A percentile compares a stretch with the other conserved stretches of the same genome.
These are phyloP conservation scores for Myrmecobius fasciatus DNA, from an alignment of 2,113 vertebrate species.

Conservation along the genomic window DNA sequence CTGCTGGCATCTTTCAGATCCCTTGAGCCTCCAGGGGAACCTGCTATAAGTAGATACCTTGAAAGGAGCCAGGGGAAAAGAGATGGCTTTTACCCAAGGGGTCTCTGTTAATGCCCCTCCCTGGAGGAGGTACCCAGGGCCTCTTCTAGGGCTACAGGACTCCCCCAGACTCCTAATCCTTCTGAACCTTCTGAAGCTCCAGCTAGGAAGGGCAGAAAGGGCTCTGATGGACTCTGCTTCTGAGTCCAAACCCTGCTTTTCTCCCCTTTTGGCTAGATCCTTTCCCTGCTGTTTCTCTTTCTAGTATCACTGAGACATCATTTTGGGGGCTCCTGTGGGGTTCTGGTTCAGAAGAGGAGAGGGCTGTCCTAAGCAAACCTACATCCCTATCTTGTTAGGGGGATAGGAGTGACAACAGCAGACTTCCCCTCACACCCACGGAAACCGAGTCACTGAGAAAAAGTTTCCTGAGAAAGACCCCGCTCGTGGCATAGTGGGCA, in stretches of 20 bases:
- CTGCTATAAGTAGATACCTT: not conserved
- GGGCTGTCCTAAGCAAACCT: not conserved
- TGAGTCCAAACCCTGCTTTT: not conserved
- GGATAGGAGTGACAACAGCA: not conserved
- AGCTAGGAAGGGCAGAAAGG: not conserved
- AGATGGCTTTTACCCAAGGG: not conserved
- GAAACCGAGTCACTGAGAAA: not conserved
- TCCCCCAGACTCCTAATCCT: not conserved
- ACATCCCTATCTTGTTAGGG: not conserved
- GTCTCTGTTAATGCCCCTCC: not conserved
- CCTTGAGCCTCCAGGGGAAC: not conserved
- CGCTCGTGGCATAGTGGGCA: not conserved
- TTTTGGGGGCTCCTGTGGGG: not conserved
- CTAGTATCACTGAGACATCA: not conserved
- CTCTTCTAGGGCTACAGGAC: not conserved
- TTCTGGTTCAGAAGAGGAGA: not conserved
- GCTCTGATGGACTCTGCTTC: not conserved
- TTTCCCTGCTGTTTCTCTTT: not conserved
- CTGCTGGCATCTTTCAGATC: not conserved
- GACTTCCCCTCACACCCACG: not conserved
- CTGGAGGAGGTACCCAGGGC: not conserved
- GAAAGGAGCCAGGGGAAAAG: not conserved
- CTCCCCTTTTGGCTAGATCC: too few relatives aligned
- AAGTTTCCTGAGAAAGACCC: not conserved
- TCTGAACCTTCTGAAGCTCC: not conserved